Base-by-base conservation (phyloP, 2,797 vertebrate genomes). In the Lateolabrax maculatus region DNA sequence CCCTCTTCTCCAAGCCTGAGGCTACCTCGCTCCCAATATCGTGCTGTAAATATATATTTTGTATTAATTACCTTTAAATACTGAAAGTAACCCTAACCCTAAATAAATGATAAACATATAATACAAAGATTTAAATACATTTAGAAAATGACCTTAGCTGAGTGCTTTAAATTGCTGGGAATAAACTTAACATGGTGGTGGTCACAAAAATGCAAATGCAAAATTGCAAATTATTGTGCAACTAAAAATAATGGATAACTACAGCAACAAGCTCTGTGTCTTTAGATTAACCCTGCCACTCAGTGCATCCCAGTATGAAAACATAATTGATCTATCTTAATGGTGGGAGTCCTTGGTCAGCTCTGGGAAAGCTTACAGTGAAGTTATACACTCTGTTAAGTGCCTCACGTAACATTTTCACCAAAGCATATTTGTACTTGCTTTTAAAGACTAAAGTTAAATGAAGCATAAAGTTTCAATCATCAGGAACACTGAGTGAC, bases 391-490 rank as follows among this genome's bases (percentile, higher is more conserved):
- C 21, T 75, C 41, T 57, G 51, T 11, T 15, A 39, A 64, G 39
- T 57, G 46, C 52, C 43, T 71, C 71, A n/a, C 64, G 83, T 48
- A 79, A 74, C 43, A 62, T 83, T 75, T 78, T 81, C 49, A 73
- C 52, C 60, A 77, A 39, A 39, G 58, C 53, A 73, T 61, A 72
- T 80, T 57, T 67, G 61, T 46, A 55, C 66, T 39, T 71, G 60
- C 43, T 66, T 85, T 82, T 65, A 80, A 80, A 87, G 64, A 72
- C 72, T 75, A 39, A 69, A 75, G 76, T 73, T 74, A 75, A 91
- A 90, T 68, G 79, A 84, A 65, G 79, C 83, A 67, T 72, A 44
- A 36, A 60, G 29, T 75, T 88, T 86, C 71, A 85, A 66, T 89
- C 77, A 85, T 44, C 49, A 63, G 56, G 51, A 60, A 27, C 41